Conservation (phyloP, 2,113 vertebrate genomes). For the Corythornis cristatus region DNA sequence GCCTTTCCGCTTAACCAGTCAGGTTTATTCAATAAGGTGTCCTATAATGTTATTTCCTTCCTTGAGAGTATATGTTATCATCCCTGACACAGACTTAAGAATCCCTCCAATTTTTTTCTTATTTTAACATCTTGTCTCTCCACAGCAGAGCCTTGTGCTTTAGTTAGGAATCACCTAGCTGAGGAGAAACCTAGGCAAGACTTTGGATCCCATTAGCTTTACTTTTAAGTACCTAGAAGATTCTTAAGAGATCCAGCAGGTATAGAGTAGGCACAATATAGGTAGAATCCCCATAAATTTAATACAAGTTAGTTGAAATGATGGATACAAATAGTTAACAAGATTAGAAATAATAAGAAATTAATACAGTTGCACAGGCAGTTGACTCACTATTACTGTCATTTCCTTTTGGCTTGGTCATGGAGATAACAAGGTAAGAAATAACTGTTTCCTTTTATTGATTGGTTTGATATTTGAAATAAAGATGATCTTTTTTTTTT, state of each 20-base stretch:
- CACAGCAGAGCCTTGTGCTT: background rate
- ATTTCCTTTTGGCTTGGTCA: conserved; percentile 60
- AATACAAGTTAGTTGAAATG: background rate
- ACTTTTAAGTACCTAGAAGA: background rate
- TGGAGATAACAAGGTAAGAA: conserved; percentile 63
- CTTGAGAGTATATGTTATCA: conserved; percentile 49
- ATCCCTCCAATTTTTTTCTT: conserved; percentile 13
- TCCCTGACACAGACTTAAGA: conserved; percentile 11
- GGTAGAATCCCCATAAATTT: background rate
- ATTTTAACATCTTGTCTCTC: conserved; percentile 7
- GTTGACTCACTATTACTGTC: conserved; percentile 16
- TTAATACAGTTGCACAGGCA: conserved; percentile 5
- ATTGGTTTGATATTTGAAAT: conserved; percentile 34
- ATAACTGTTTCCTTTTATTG: conserved; percentile 51
- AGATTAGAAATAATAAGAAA: conserved; percentile 41
- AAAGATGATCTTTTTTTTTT: background rate
- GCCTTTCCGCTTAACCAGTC: conserved; percentile 48
- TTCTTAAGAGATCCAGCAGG: background rate
- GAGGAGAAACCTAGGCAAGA: background rate
- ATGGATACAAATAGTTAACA: conserved; percentile 22
- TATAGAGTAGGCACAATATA: background rate
- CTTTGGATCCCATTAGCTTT: background rate
- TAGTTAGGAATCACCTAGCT: background rate
- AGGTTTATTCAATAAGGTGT: conserved; percentile 66
- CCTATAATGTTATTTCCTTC: conserved; percentile 63